A percentile compares a stretch with the other conserved stretches of the same genome.
Conservation (phyloP, 2,113 vertebrate genomes). For the Oncorhynchus kisutch region DNA sequence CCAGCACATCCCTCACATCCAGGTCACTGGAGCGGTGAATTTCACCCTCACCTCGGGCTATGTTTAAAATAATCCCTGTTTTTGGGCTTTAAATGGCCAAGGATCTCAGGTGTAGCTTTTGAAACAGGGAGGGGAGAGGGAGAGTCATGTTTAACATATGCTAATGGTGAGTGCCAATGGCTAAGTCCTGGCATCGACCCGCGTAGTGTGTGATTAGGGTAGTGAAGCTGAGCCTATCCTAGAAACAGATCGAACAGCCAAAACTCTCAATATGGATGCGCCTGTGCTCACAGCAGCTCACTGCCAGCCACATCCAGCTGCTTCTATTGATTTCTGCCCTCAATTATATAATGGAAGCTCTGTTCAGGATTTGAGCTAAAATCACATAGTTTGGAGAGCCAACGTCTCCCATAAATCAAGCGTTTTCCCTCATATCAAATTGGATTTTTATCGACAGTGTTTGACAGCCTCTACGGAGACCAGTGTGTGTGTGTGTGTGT, state of each 20-base stretch:
- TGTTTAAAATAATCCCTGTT: slow-evolving; percentile 76
- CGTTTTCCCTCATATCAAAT: slow-evolving; percentile 68
- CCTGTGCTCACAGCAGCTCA: slow-evolving; percentile 6
- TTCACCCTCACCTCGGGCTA: slow-evolving; percentile 75
- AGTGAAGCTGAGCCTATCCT: slow-evolving; percentile 64
- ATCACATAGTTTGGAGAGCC: slow-evolving; percentile 67
- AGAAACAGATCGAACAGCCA: slow-evolving; percentile 72
- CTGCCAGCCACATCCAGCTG: slow-evolving; percentile 68
- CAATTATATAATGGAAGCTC: slow-evolving; percentile 80
- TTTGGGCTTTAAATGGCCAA: slow-evolving; percentile 62
- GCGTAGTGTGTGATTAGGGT: slow-evolving; percentile 69
- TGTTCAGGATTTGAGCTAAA: slow-evolving; percentile 71
- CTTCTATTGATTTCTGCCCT: slow-evolving; percentile 76
- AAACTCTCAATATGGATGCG: slow-evolving; percentile 68
- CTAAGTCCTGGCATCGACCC: slow-evolving; percentile 69
- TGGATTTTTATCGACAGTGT: slow-evolving; percentile 72
- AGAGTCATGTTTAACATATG: slow-evolving; percentile 69
- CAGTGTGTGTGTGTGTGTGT: slow-evolving; percentile 49
- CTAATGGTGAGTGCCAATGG: slow-evolving; percentile 65
- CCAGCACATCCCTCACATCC: slow-evolving; percentile 49
- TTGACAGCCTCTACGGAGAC: slow-evolving; percentile 60
- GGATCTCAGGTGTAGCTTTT: slow-evolving; percentile 68
- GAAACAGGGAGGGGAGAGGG: slow-evolving; percentile 60
- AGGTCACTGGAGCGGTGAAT: slow-evolving; percentile 67
- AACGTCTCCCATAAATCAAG: slow-evolving; percentile 63